Evolutionary conservation across 2,113 vertebrate species (phyloP).

Genomic region (Corydoras sp.): DNA sequence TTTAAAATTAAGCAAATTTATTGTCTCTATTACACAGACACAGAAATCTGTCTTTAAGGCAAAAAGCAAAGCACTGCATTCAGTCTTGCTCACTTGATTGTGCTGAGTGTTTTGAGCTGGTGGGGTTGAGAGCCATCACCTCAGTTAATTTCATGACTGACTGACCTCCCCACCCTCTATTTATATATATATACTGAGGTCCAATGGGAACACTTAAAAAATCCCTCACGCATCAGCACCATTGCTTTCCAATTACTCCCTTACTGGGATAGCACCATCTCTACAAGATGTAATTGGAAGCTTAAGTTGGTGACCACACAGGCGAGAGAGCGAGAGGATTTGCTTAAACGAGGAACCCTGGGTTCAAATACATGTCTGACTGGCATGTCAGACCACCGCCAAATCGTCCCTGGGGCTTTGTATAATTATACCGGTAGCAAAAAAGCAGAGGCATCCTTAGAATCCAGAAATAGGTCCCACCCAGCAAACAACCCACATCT

Average conservation of each 20-base stretch:
- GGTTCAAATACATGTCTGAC: conserved; percentile 7
- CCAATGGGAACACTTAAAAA: conserved; percentile 11
- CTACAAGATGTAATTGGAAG: background rate
- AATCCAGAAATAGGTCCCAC: conserved; percentile 14
- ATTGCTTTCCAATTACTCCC: conserved; percentile 27
- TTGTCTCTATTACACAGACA: no score
- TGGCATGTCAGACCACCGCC: conserved; percentile 14
- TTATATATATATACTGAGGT: conserved; percentile 8
- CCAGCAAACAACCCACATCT: conserved; percentile 5
- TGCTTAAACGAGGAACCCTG: conserved; percentile 3
- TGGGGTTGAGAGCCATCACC: conserved; percentile 21
- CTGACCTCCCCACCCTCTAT: conserved; percentile 16
- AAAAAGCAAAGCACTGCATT: background rate
- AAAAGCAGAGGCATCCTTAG: conserved; percentile 1
- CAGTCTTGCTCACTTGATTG: conserved; percentile 32
- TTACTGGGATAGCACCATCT: conserved; percentile 9
- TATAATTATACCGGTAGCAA: conserved; percentile 28
- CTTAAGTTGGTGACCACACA: conserved; percentile 1
- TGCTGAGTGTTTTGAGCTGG: conserved; percentile 7
- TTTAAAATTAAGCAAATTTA: no score
- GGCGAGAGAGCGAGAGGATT: background rate
- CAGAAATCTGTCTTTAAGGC: no score
- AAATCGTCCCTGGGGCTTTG: conserved; percentile 8
- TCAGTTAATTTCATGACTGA: conserved; percentile 39
- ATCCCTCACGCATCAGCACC: conserved; percentile 6